A percentile compares a stretch with the other conserved stretches of the same genome.
Conservation (phyloP, 2,797 vertebrate genomes). For the Poecilia picta region DNA sequence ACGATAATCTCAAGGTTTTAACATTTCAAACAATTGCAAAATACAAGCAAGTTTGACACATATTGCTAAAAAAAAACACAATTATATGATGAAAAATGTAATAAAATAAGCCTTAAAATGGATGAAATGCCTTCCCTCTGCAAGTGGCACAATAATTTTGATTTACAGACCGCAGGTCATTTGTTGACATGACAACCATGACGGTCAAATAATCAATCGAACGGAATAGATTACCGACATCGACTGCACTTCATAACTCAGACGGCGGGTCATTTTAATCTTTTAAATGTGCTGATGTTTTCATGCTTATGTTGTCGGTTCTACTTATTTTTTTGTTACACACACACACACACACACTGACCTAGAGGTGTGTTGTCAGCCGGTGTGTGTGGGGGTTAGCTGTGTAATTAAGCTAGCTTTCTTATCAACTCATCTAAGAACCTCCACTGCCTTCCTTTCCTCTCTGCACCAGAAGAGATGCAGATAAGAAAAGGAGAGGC, state of each 20-base stretch:
- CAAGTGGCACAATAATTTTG: slow-evolving; percentile 11
- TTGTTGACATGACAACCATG: slow-evolving; percentile 23
- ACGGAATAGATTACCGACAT: slow-evolving; percentile 41
- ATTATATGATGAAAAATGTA: background rate
- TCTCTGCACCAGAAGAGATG: slow-evolving; percentile 56
- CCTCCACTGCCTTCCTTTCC: slow-evolving; percentile 66
- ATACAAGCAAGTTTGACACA: background rate
- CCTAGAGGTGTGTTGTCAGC: slow-evolving; percentile 50
- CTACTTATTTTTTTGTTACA: slow-evolving; percentile 11
- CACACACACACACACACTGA: slow-evolving; percentile 39
- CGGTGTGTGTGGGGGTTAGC: slow-evolving; percentile 51
- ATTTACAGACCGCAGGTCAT: slow-evolving; percentile 32
- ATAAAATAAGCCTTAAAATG: background rate
- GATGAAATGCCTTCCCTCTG: background rate
- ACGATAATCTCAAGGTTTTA: background rate
- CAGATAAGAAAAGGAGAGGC: slow-evolving; percentile 55
- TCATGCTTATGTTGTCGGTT: slow-evolving; percentile 34
- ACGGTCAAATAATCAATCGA: slow-evolving; percentile 65
- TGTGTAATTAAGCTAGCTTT: slow-evolving; percentile 75
- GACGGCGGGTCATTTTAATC: slow-evolving; percentile 60
- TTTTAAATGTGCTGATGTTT: slow-evolving; percentile 47
- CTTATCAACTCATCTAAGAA: slow-evolving; percentile 80
- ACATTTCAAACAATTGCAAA: background rate
- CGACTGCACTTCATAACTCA: slow-evolving; percentile 57
- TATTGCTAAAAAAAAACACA: background rate